phyloP scores from a whole-genome alignment of 2,888 invertebrate genomes.

The Sclerodermus sp. region DNA sequence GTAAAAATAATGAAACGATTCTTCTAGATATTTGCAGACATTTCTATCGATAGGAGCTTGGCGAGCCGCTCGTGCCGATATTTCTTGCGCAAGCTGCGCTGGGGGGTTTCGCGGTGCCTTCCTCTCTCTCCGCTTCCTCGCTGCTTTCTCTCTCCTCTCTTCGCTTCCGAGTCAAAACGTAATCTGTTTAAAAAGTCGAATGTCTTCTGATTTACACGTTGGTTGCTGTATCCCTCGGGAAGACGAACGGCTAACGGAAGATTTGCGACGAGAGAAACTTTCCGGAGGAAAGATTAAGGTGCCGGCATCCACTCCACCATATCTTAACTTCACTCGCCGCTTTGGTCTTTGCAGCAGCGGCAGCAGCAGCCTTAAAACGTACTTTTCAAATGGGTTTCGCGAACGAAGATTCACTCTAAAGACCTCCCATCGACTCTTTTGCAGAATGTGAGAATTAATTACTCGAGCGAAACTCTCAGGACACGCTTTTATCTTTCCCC shows the following conservation, averaged over 20 bases:
- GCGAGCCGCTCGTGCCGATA: too few relatives aligned
- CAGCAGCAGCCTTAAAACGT: conserved; percentile 2
- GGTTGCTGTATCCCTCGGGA: conserved; percentile 23
- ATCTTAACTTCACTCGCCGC: conserved; percentile 39
- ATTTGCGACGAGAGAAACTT: conserved; percentile 36
- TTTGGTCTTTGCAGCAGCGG: conserved; percentile 24
- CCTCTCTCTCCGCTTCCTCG: neutral
- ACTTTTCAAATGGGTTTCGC: too few relatives aligned
- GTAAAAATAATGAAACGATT: too few relatives aligned
- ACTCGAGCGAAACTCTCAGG: too few relatives aligned
- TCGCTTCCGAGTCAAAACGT: conserved; percentile 7
- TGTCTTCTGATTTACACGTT: conserved; percentile 34
- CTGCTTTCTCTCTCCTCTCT: neutral
- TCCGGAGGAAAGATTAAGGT: conserved; percentile 35
- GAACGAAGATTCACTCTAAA: too few relatives aligned
- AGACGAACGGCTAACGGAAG: conserved; percentile 10
- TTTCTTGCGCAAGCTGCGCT: too few relatives aligned
- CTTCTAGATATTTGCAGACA: too few relatives aligned
- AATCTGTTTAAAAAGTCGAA: conserved; percentile 37
- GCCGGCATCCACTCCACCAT: conserved; percentile 34
- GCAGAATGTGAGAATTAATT: too few relatives aligned
- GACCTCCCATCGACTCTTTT: too few relatives aligned
- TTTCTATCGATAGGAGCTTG: too few relatives aligned
- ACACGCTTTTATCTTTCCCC: too few relatives aligned
- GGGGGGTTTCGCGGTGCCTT: neutral